These are phyloP conservation scores for Plutella xylostella DNA, from an alignment of 2,888 invertebrate genomes.

Conservation along the genomic window DNA sequence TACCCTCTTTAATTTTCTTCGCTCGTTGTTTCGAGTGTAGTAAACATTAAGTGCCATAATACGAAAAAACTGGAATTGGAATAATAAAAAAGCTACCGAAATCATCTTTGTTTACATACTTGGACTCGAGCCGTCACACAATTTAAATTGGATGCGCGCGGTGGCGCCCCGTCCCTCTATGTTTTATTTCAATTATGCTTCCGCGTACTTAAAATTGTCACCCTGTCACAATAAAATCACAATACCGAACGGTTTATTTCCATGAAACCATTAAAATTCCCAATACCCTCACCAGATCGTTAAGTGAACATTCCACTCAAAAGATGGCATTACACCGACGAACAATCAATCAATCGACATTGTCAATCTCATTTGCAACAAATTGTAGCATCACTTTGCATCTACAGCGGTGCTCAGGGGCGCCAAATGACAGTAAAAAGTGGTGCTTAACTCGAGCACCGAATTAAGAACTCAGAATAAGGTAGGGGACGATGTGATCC, in stretches of 20 bases:
- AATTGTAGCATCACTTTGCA: constrained; percentile 3
- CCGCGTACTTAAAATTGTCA: too few species aligned
- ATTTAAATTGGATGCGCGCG: too few species aligned
- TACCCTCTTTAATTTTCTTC: constrained; percentile 36
- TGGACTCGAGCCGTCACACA: too few species aligned
- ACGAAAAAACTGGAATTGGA: constrained; percentile 1
- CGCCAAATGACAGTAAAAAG: constrained; percentile 51
- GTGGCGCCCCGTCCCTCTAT: too few species aligned
- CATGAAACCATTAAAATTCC: too few species aligned
- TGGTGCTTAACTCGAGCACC: constrained; percentile 35
- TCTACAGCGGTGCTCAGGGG: constrained; percentile 49
- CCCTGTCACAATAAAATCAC: too few species aligned
- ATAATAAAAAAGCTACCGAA: too few species aligned
- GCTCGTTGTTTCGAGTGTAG: background rate
- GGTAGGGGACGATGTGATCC: constrained; percentile 21
- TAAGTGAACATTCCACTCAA: too few species aligned
- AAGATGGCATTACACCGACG: background rate
- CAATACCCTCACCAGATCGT: too few species aligned
- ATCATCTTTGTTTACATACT: too few species aligned
- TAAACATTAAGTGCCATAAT: constrained; percentile 6
- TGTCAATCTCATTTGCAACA: constrained; percentile 7
- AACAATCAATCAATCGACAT: constrained; percentile 4
- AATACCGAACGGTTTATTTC: too few species aligned
- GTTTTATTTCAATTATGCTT: too few species aligned
- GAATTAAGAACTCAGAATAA: constrained; percentile 40